Conservation (phyloP, 2,888 invertebrate species). For the Hirtodrosophila histrioides region DNA sequence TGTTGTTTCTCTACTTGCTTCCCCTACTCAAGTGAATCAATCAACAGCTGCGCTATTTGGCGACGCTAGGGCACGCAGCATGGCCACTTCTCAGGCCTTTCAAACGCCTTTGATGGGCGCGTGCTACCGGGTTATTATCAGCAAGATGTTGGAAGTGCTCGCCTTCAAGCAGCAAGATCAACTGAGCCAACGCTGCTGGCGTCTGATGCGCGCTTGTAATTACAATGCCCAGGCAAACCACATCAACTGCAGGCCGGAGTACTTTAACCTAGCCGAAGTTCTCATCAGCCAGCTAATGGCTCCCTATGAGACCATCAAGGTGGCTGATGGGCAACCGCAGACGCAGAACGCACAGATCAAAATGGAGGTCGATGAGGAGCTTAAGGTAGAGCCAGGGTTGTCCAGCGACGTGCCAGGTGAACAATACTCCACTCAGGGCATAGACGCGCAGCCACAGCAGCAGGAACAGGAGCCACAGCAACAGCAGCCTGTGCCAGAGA, state of each 20-base stretch:
- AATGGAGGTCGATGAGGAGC: constrained; percentile 63
- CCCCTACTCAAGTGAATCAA: no score
- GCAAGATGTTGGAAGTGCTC: constrained; percentile 82
- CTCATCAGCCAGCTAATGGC: constrained; percentile 82
- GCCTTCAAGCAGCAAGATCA: constrained; percentile 82
- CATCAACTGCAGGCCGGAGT: constrained; percentile 77
- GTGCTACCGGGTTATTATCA: constrained; percentile 80
- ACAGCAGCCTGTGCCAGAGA: constrained; percentile 23
- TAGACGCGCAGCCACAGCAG: constrained; percentile 27
- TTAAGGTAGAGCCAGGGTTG: constrained; percentile 42
- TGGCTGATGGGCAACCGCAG: constrained; percentile 29
- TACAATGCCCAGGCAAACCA: constrained; percentile 80
- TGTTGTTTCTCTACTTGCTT: background rate
- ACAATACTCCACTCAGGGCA: constrained; percentile 29
- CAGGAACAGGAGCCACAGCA: constrained; percentile 18
- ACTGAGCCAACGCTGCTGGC: constrained; percentile 81
- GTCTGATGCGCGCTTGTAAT: constrained; percentile 80
- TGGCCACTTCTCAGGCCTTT: constrained; percentile 71
- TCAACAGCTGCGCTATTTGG: constrained; percentile 76
- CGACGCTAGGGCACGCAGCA: constrained; percentile 61
- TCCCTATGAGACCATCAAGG: constrained; percentile 81
- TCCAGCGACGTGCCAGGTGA: constrained; percentile 29
- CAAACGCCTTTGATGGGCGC: constrained; percentile 81
- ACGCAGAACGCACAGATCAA: constrained; percentile 39
- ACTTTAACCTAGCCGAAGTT: constrained; percentile 82